Evolutionary conservation across 2,113 vertebrate species (phyloP), one percentile per base, ranked within the genome.

Genomic region (Hylia prasina): DNA sequence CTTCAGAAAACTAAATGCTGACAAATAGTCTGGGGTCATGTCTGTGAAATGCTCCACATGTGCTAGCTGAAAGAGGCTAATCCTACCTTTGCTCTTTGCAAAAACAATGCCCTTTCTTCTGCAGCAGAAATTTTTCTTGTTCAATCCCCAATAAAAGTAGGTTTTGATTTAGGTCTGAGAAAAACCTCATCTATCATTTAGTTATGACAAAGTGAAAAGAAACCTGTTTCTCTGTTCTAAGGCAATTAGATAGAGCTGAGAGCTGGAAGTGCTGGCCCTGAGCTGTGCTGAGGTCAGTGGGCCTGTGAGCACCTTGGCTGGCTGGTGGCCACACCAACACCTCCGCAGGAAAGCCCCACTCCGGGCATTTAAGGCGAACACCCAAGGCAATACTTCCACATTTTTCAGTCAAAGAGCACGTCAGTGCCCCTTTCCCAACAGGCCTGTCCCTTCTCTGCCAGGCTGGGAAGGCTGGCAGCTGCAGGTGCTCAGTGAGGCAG

Each of bases 241-340:
- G 31, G 54, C 48, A 72, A 25, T 60, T n/a, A 13, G 10, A 30
- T 4, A 15, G 10, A 45, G 19, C 27, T 35, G 37, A 48, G 33
- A 82, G 61, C 4, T 15, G n/a, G 15, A 60, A 56, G 51, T 7
- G 35, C 47, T 39, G 24, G 31, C 42, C 81, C 42, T 44, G 30
- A 28, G 58, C 42, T 33, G 30, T 0, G 0, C 35, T 44, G 31
- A 19, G 47, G 45, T 48, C 58, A 25, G 10, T 0, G 27, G 7
- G 39, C 42, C 44, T 3, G 4, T 4, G 54, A 61, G n/a, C 61
- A 18, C 1, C 1, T 11, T 10, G 15, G 2, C 44, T n/a, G 47
- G 22, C 28, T 39, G 56, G 19, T 9, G n/a, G 39, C 24, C 60
- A 31, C 54, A 35, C 6, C 33, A 22, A 8, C 28, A 11, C 28